These are phyloP conservation scores for Tethya wilhelma DNA, from an alignment of 37 sponge, comb jelly and placozoan species.

Conservation along the genomic window DNA sequence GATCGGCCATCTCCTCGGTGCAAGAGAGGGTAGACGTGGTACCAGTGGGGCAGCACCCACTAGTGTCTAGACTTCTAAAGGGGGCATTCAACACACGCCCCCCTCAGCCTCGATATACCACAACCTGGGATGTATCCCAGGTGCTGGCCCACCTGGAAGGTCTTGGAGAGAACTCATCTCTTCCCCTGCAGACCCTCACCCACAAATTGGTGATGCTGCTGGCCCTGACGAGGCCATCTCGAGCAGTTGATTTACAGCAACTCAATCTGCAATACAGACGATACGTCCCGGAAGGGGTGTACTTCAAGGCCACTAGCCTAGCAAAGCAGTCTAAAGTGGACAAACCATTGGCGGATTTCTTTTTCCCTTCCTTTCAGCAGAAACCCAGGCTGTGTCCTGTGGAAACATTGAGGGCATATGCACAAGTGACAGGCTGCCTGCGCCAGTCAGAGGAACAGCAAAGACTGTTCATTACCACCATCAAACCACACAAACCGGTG, in stretches of 20 bases:
- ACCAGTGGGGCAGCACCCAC: slow-evolving; percentile 53
- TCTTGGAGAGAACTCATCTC: slow-evolving; percentile 10
- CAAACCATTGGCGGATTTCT: slow-evolving; percentile 26
- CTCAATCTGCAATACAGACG: not conserved
- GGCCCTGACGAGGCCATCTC: slow-evolving; percentile 42
- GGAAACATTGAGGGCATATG: not conserved
- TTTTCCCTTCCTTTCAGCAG: slow-evolving; percentile 5
- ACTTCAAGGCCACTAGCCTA: slow-evolving; percentile 12
- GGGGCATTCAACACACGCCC: slow-evolving; percentile 41
- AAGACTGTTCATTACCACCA: slow-evolving; percentile 18
- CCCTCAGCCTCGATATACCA: slow-evolving; percentile 23
- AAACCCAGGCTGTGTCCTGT: slow-evolving; percentile 35
- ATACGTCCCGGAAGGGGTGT: slow-evolving; percentile 30
- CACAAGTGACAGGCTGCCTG: not conserved
- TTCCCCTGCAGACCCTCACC: slow-evolving; percentile 18
- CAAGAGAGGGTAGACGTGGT: slow-evolving; percentile 43
- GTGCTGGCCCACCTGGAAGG: slow-evolving; percentile 19
- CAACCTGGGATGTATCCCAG: slow-evolving; percentile 47
- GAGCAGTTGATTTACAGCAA: slow-evolving; percentile 21
- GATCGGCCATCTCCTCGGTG: slow-evolving; percentile 51
- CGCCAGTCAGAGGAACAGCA: not conserved
- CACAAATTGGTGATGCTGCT: too few species aligned
- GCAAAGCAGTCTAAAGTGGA: slow-evolving; percentile 31
- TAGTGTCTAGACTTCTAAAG: slow-evolving; percentile 21
- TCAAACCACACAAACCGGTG: slow-evolving; percentile 32